Percentiles rank a stretch among this genome's conserved stretches.
Evolutionary conservation across 53 echinoderm and acorn worm genomes (phyloP).

Genomic region (Crossaster papposus): DNA sequence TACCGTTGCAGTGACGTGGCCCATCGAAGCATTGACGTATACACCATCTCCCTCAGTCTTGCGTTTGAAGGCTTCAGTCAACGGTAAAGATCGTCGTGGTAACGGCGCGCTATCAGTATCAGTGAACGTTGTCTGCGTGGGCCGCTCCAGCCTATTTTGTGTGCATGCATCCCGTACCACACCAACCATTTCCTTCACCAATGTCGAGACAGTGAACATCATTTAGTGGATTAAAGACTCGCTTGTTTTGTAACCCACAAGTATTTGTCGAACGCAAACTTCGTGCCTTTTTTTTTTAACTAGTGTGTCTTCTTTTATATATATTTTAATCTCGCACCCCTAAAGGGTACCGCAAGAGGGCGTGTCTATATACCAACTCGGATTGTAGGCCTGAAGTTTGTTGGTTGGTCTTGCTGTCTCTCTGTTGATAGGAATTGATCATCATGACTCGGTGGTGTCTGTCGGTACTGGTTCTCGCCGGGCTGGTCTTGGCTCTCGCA

Average conservation of each 20-base stretch:
- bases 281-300: background rate
- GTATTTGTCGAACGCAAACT: background rate
- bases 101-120: slow-evolving; percentile 35
- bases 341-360: background rate
- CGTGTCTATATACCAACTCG: slow-evolving; percentile 23
- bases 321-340: background rate
- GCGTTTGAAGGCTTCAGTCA: slow-evolving; percentile 11
- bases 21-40: slow-evolving; percentile 30
- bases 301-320: slow-evolving; percentile 3
- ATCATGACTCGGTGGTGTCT: slow-evolving; percentile 27
- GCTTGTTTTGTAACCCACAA: background rate
- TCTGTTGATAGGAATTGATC: background rate
- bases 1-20: slow-evolving; percentile 36
- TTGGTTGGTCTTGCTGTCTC: background rate
- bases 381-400: slow-evolving; percentile 7
- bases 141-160: slow-evolving; percentile 7
- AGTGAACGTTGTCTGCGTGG: slow-evolving; percentile 25
- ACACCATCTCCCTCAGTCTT: background rate
- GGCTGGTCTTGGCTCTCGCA: slow-evolving; percentile 16
- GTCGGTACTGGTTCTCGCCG: slow-evolving; percentile 8
- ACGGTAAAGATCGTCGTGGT: slow-evolving; percentile 11
- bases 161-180: background rate
- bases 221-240: background rate
- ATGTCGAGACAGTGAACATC: slow-evolving; percentile 5
- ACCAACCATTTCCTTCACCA: background rate